Conservation (phyloP, 2,797 vertebrate genomes). For the Tinamus major region DNA sequence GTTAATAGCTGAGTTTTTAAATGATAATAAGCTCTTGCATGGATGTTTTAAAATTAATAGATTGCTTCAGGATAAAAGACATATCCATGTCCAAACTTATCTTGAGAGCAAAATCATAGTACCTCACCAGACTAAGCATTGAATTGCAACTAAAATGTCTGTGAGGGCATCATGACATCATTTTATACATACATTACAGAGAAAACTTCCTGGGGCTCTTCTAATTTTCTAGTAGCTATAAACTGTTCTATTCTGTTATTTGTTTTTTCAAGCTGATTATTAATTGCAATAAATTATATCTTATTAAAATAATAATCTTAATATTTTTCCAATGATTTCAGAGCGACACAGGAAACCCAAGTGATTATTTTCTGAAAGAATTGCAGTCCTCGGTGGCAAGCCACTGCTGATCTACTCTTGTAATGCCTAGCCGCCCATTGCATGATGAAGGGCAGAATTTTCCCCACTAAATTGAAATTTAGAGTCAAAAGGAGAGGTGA, state of each 20-base stretch:
- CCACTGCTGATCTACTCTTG: background rate
- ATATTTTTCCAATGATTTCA: background rate
- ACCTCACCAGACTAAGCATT: background rate
- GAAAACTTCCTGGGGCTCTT: background rate
- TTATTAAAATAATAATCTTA: background rate
- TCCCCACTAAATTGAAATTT: background rate
- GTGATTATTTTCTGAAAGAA: background rate
- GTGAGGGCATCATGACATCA: background rate
- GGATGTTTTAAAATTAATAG: background rate
- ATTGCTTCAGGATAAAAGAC: background rate
- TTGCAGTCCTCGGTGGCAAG: background rate
- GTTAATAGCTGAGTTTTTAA: background rate
- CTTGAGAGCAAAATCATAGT: background rate
- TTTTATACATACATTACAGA: background rate
- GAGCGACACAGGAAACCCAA: background rate
- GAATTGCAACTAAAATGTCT: background rate
- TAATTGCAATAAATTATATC: background rate
- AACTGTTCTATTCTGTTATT: background rate
- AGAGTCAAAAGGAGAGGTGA: background rate
- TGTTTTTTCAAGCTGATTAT: background rate
- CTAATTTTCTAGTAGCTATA: background rate
- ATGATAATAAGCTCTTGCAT: background rate
- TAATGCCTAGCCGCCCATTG: background rate
- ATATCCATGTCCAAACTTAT: background rate
- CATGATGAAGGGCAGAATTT: background rate